Conservation (phyloP, 2,113 vertebrate species). For the Dasyornis broadbenti region DNA sequence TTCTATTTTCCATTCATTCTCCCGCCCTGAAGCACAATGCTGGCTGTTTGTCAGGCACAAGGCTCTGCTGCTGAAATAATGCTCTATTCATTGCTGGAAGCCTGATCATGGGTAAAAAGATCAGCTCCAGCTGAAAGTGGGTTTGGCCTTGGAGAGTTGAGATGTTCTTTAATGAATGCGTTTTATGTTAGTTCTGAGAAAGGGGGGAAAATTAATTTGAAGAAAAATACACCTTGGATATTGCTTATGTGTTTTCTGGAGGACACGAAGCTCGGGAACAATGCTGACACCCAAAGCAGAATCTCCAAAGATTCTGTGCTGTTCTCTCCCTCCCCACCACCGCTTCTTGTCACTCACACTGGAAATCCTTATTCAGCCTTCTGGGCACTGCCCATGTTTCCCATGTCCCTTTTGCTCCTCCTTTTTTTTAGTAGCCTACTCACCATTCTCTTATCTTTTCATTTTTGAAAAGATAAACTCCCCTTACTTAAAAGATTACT, state of each 20-base stretch:
- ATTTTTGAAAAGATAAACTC: too few species aligned
- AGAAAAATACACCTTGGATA: neutral
- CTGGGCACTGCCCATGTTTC: neutral
- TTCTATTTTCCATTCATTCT: neutral
- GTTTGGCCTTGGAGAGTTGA: neutral
- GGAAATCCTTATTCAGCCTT: neutral
- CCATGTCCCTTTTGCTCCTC: rapidly evolving
- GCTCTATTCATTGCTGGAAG: neutral
- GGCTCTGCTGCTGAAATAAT: slow-evolving; percentile 21
- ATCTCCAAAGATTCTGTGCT: neutral
- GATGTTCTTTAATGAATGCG: neutral
- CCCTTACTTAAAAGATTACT: too few species aligned
- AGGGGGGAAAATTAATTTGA: neutral
- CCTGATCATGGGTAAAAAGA: neutral
- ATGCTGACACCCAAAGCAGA: neutral
- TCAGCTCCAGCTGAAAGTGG: neutral
- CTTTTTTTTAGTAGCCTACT: neutral
- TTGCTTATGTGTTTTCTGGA: neutral
- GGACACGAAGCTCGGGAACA: neutral
- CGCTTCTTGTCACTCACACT: neutral
- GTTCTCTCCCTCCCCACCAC: neutral
- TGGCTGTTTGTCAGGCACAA: slow-evolving; percentile 19
- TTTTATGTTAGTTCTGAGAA: neutral
- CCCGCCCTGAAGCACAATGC: neutral
- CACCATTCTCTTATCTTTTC: neutral